Percentiles rank a stretch among this genome's conserved stretches.
Conservation (phyloP, 2,888 invertebrate species). For the Charanyca ferruginea region DNA sequence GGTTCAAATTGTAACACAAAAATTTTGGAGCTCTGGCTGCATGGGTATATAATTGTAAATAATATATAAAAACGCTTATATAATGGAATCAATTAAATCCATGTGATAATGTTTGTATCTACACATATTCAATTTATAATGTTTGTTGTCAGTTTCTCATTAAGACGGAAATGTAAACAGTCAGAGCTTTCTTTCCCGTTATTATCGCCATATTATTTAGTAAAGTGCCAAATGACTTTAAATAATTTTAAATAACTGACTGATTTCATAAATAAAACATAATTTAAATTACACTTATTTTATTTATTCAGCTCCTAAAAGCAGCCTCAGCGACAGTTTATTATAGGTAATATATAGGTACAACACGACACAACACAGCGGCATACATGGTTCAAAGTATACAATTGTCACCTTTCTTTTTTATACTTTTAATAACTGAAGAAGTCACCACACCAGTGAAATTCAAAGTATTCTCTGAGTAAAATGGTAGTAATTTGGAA, state of each 20-base stretch:
- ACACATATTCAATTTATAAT: constrained; percentile 41
- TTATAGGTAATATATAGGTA: too few relatives aligned
- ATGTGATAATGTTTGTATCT: constrained; percentile 60
- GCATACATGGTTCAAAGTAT: too few relatives aligned
- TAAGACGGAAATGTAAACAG: constrained; percentile 43
- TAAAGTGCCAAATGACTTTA: constrained; percentile 89
- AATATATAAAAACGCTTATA: constrained; percentile 63
- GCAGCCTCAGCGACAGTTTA: not conserved
- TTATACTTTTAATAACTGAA: not conserved
- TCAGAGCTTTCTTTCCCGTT: constrained; percentile 69
- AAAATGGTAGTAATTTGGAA: too few relatives aligned
- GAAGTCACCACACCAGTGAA: not conserved
- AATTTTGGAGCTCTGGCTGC: constrained; percentile 61
- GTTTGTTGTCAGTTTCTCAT: constrained; percentile 45
- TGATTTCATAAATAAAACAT: constrained; percentile 80
- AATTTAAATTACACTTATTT: constrained; percentile 64
- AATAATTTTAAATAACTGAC: constrained; percentile 88
- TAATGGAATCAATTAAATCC: constrained; percentile 51
- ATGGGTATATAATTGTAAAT: constrained; percentile 48
- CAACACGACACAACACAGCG: not conserved
- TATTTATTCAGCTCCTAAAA: constrained; percentile 14
- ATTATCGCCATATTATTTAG: constrained; percentile 86
- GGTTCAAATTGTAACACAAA: constrained; percentile 59
- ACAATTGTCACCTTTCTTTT: not conserved
- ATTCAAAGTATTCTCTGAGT: too few relatives aligned